Percentiles rank a stretch among this genome's conserved stretches.
Evolutionary conservation across 2,797 vertebrate genomes (phyloP).

Genomic region (Pogonophryne albipinna): DNA sequence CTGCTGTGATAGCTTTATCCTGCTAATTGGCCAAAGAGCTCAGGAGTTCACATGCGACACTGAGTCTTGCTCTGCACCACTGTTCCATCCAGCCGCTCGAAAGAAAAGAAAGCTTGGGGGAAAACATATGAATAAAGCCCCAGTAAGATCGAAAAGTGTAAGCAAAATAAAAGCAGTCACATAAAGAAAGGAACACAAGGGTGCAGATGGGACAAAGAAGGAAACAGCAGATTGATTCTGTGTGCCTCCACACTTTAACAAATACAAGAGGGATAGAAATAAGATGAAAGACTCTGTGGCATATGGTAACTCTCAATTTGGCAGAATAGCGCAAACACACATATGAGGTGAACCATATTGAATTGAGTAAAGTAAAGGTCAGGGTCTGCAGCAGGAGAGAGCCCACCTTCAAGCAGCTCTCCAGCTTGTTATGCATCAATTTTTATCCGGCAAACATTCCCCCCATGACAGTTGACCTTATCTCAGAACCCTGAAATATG

Average conservation of each 20-base stretch:
- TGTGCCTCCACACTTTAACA: slow-evolving; percentile 18
- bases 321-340: slow-evolving; percentile 62
- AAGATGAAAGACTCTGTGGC: slow-evolving; percentile 38
- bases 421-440: slow-evolving; percentile 81
- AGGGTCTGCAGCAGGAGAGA: slow-evolving; percentile 71
- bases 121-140: slow-evolving; percentile 23
- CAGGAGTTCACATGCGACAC: slow-evolving; percentile 57
- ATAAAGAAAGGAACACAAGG: slow-evolving; percentile 9
- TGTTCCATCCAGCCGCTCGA: slow-evolving; percentile 31
- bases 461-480: slow-evolving; percentile 89
- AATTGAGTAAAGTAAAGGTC: slow-evolving; percentile 84
- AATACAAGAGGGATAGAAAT: slow-evolving; percentile 32
- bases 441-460: slow-evolving; percentile 85
- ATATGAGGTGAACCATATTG: slow-evolving; percentile 71
- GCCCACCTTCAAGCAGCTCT: slow-evolving; percentile 79
- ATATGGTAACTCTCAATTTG: slow-evolving; percentile 48
- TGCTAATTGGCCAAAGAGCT: slow-evolving; percentile 59
- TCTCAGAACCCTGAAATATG: slow-evolving; percentile 79
- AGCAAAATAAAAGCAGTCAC: slow-evolving; percentile 41
- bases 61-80: slow-evolving; percentile 19
- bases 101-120: slow-evolving; percentile 1
- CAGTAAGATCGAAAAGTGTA: slow-evolving; percentile 25
- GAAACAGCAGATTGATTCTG: slow-evolving; percentile 17
- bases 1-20: slow-evolving; percentile 11
- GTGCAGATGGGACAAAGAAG: slow-evolving; percentile 11